Evolutionary conservation across 2,888 invertebrate genomes (phyloP).

Genomic region (Phymatocera aterrima): DNA sequence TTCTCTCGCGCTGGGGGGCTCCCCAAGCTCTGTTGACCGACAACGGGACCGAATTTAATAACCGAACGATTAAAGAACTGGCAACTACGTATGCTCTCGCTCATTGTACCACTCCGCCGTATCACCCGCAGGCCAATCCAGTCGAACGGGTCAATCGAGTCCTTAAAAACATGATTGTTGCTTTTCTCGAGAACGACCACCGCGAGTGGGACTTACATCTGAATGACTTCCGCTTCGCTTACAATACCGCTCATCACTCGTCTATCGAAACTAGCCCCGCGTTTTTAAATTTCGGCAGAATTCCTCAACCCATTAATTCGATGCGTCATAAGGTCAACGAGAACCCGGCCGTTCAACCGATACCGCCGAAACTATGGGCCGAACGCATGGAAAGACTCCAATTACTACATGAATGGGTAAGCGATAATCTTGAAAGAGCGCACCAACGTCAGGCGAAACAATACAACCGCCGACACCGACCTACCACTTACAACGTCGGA

Average conservation of each 20-base stretch:
- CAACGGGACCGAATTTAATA: neutral
- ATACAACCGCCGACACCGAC: slow-evolving; percentile 34
- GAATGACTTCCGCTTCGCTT: slow-evolving; percentile 50
- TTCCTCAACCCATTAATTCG: slow-evolving; percentile 16
- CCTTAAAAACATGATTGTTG: neutral
- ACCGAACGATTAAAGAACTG: neutral
- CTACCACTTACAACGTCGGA: neutral
- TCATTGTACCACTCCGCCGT: neutral
- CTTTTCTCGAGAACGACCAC: slow-evolving; percentile 46
- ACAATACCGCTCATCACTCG: slow-evolving; percentile 49
- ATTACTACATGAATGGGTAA: neutral
- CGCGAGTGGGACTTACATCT: slow-evolving; percentile 50
- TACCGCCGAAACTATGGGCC: neutral
- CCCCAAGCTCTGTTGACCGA: neutral
- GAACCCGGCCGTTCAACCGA: neutral
- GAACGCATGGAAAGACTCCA: neutral
- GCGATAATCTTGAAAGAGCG: slow-evolving; percentile 24
- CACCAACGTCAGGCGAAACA: neutral
- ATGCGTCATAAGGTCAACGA: neutral
- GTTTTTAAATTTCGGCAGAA: slow-evolving; percentile 49
- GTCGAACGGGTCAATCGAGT: slow-evolving; percentile 52
- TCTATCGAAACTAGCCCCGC: slow-evolving; percentile 49
- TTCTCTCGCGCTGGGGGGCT: slow-evolving; percentile 24
- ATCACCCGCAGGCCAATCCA: slow-evolving; percentile 55
- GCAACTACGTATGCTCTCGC: neutral